These are phyloP conservation scores for Drosophila insularis DNA, from an alignment of 1,140 invertebrate genomes.

Conservation along the genomic window DNA sequence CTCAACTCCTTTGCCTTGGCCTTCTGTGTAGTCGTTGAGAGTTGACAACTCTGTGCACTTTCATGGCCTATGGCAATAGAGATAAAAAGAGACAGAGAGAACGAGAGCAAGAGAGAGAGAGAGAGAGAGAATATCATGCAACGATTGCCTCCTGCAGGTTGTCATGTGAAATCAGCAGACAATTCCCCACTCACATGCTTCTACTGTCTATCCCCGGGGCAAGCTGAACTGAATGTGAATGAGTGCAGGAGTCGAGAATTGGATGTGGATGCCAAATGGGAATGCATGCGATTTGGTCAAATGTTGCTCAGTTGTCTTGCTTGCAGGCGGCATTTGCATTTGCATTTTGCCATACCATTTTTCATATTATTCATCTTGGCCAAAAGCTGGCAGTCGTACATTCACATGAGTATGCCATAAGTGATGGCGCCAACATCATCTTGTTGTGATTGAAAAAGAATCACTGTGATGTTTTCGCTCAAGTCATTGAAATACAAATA, in stretches of 20 bases:
- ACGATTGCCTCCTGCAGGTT: constrained; percentile 58
- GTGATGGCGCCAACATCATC: constrained; percentile 12
- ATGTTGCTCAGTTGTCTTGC: constrained; percentile 38
- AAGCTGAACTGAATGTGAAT: too few species aligned
- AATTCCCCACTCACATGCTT: constrained; percentile 27
- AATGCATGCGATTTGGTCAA: constrained; percentile 52
- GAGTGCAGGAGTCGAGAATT: neutral
- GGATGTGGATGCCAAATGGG: neutral
- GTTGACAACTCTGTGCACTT: constrained; percentile 76
- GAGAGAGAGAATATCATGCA: constrained; percentile 50
- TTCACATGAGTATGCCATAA: constrained; percentile 12
- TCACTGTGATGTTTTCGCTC: neutral
- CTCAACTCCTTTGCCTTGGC: constrained; percentile 2
- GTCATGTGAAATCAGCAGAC: constrained; percentile 69
- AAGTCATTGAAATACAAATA: too few species aligned
- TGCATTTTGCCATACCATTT: constrained; percentile 48
- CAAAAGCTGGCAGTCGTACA: neutral
- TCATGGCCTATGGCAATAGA: constrained; percentile 63
- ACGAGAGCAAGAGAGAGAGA: neutral
- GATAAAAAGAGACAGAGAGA: neutral
- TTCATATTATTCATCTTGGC: constrained; percentile 34
- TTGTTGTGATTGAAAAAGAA: neutral
- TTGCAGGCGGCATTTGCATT: constrained; percentile 57
- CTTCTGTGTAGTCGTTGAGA: constrained; percentile 35
- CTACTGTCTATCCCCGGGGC: constrained; percentile 6